Evolutionary conservation across 2,797 vertebrate genomes (phyloP).

Genomic region (Alcedo atthis): DNA sequence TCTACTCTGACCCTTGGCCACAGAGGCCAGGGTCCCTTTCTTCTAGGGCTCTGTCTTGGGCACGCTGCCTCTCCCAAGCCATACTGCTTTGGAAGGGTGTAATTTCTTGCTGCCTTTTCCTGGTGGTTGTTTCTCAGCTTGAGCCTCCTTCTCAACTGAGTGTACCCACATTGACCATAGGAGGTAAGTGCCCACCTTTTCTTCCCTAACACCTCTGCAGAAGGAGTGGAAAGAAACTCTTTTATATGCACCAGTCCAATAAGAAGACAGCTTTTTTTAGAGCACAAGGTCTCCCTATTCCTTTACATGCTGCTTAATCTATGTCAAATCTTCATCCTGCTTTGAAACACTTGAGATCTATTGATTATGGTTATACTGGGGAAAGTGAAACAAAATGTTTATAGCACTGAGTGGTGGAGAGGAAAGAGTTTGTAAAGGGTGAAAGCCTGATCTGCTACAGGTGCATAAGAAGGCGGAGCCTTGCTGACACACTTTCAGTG

Average conservation of each 20-base stretch:
- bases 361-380: neutral
- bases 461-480: neutral
- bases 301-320: neutral
- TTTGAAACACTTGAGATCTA: neutral
- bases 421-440: neutral
- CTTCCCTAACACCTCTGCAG: neutral
- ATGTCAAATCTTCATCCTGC: neutral
- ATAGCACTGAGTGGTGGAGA: neutral
- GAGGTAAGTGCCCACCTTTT: neutral
- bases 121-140: neutral
- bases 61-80: neutral
- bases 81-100: neutral
- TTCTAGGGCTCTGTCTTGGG: neutral
- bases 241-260: neutral
- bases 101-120: neutral
- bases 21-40: neutral
- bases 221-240: neutral
- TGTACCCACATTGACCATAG: fast-evolving
- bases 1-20: fast-evolving
- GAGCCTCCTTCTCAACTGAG: neutral
- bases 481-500: neutral
- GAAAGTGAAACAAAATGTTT: neutral
- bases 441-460: neutral
- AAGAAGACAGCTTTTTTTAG: neutral
- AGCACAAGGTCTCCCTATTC: neutral